Percentiles rank a stretch among this genome's conserved stretches.
These are phyloP conservation scores for Zhengitettix transpicula DNA, from an alignment of 2,888 invertebrate species.

Conservation along the genomic window DNA sequence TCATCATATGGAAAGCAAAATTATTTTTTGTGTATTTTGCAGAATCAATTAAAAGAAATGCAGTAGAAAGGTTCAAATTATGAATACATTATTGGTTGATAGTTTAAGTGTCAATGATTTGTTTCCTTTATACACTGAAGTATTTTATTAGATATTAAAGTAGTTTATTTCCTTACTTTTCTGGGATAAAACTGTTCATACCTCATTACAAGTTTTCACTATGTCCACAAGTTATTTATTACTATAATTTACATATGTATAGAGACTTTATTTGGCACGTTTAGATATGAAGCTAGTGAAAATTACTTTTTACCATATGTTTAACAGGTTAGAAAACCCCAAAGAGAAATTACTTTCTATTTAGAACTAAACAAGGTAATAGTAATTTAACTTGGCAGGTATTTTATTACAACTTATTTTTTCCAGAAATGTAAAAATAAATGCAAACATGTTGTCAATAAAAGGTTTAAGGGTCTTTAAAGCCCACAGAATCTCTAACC, in stretches of 20 bases:
- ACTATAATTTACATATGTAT: no score
- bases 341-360: background rate
- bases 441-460: conserved; percentile 37
- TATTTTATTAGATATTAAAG: no score
- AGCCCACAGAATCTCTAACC: conserved; percentile 41
- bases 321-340: background rate
- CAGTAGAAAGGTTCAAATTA: no score
- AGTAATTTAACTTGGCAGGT: background rate
- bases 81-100: no score
- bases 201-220: background rate
- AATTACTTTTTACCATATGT: background rate
- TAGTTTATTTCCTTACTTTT: no score
- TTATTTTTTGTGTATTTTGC: no score
- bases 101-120: no score
- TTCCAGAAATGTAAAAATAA: conserved; percentile 35
- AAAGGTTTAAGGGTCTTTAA: conserved; percentile 41
- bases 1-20: no score
- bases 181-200: no score
- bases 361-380: background rate
- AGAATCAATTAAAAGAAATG: no score
- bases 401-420: background rate
- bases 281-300: background rate
- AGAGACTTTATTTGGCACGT: no score
- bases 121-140: no score
- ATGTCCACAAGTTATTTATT: background rate